Percentiles rank a stretch among this genome's conserved stretches.
Conservation (phyloP, 1,140 invertebrate genomes). For the Reticulitermes speratus region DNA sequence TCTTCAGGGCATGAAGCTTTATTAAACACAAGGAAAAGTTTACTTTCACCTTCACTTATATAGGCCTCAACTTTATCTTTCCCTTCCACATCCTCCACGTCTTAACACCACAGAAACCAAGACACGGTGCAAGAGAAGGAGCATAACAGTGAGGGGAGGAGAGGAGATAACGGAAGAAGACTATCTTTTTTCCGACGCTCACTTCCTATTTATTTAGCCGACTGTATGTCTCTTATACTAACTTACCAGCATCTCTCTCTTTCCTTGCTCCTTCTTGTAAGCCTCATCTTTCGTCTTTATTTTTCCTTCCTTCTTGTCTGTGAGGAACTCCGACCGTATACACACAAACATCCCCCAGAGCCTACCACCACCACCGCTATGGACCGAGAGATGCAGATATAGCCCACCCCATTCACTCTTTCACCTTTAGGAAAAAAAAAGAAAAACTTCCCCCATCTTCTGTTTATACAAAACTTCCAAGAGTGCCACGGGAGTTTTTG, state of each 20-base stretch:
- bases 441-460: background rate
- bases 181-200: background rate
- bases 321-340: background rate
- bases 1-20: too few species aligned
- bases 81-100: background rate
- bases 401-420: background rate
- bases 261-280: background rate
- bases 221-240: slow-evolving; percentile 13
- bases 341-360: slow-evolving; percentile 11
- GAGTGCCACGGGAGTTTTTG: slow-evolving; percentile 9
- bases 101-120: background rate
- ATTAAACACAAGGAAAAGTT: too few species aligned
- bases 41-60: too few species aligned
- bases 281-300: slow-evolving; percentile 9
- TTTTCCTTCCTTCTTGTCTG: background rate
- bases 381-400: background rate
- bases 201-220: slow-evolving; percentile 18
- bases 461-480: slow-evolving; percentile 17
- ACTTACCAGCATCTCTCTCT: slow-evolving; percentile 2
- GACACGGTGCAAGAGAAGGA: background rate
- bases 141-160: background rate
- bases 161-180: background rate
- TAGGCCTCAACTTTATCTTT: background rate
- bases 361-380: background rate
- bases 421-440: background rate